phyloP scores from a whole-genome alignment of 2,888 invertebrate species.

The Lymantria monacha region DNA sequence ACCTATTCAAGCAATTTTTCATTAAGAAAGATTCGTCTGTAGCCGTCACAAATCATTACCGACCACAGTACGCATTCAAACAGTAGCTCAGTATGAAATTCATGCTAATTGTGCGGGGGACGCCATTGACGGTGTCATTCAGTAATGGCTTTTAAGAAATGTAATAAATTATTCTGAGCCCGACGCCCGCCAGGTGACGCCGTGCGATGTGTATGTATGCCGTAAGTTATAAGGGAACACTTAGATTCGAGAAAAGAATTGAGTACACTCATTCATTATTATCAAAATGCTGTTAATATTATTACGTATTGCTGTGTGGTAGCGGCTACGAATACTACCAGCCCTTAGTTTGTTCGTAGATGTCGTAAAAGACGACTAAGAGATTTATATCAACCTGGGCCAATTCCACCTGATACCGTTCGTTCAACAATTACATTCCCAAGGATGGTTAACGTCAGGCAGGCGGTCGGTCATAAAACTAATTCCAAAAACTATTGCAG shows the following conservation, averaged over 20 bases:
- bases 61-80: conserved; percentile 7
- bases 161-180: conserved; percentile 76
- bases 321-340: too few relatives aligned
- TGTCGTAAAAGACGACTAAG: too few relatives aligned
- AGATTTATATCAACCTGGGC: too few relatives aligned
- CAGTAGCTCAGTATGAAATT: conserved; percentile 46
- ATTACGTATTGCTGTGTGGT: too few relatives aligned
- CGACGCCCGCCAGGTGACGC: conserved; percentile 71
- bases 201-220: conserved; percentile 43
- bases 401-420: too few relatives aligned
- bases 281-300: too few relatives aligned
- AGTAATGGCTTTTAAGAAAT: conserved; percentile 81
- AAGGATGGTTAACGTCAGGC: too few relatives aligned
- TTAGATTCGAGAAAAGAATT: not conserved
- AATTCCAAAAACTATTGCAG: too few relatives aligned
- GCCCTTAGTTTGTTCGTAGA: too few relatives aligned
- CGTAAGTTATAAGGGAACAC: conserved; percentile 23
- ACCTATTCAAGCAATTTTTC: not conserved
- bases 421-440: too few relatives aligned
- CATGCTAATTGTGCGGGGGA: conserved; percentile 72
- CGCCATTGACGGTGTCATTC: conserved; percentile 72
- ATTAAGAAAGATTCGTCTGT: conserved; percentile 10
- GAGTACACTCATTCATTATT: too few relatives aligned
- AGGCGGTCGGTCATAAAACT: too few relatives aligned
- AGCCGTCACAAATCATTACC: conserved; percentile 34